These are phyloP conservation scores for Tinamus major DNA, from an alignment of 2,797 vertebrate genomes.

Conservation along the genomic window DNA sequence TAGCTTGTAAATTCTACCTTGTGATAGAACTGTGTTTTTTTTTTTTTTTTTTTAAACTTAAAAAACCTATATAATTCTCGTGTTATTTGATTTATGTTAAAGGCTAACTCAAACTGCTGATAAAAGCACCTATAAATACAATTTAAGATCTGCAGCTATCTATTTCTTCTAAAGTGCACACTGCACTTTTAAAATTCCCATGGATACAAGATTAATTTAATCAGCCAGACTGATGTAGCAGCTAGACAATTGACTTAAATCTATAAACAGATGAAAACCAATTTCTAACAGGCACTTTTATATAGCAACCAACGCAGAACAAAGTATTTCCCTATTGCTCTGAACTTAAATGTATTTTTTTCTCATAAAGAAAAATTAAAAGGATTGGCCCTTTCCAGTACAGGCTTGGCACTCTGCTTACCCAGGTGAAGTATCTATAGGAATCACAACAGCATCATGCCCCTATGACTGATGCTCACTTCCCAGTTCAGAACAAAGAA, in stretches of 20 bases:
- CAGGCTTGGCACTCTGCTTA: background rate
- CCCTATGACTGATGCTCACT: background rate
- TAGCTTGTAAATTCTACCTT: background rate
- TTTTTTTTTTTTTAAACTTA: background rate
- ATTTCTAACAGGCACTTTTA: background rate
- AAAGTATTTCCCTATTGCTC: background rate
- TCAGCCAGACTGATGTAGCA: background rate
- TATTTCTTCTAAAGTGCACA: background rate
- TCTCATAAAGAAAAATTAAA: background rate
- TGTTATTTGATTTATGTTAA: background rate
- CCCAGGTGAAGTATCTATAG: background rate
- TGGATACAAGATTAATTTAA: conserved; percentile 16
- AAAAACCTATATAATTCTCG: background rate
- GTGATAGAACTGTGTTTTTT: background rate
- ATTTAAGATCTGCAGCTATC: background rate
- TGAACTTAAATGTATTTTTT: background rate
- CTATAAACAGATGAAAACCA: conserved; percentile 3
- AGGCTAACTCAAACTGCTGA: background rate
- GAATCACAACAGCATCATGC: background rate
- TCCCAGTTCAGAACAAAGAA: background rate
- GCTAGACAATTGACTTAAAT: conserved; percentile 15
- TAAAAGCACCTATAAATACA: conserved; percentile 2
- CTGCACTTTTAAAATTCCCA: background rate
- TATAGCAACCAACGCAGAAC: background rate
- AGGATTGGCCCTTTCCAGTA: too few species aligned